Evolutionary conservation across 1,140 invertebrate genomes (phyloP).

Genomic region (Hyphantria cunea): DNA sequence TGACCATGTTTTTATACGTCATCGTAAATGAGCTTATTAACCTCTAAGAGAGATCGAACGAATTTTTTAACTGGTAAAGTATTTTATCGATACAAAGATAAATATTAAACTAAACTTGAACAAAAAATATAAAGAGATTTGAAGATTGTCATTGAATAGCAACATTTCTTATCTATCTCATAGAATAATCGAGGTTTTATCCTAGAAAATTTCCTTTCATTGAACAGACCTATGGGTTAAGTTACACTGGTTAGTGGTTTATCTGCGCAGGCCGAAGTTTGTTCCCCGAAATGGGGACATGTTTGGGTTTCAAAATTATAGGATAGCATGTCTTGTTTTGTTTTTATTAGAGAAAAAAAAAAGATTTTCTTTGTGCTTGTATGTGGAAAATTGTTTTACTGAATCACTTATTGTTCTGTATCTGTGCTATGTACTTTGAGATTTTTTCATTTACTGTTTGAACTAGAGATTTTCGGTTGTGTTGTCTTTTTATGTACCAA

Average conservation of each 20-base stretch:
- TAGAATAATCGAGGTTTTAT: too few relatives aligned
- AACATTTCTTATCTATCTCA: too few relatives aligned
- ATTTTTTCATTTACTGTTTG: background rate
- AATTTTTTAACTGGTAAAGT: too few relatives aligned
- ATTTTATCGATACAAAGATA: too few relatives aligned
- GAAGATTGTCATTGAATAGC: too few relatives aligned
- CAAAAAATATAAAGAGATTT: too few relatives aligned
- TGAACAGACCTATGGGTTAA: background rate
- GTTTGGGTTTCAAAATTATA: conserved; percentile 29
- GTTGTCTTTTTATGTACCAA: background rate
- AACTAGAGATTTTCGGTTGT: background rate
- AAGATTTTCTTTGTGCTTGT: conserved; percentile 8
- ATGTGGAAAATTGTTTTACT: conserved; percentile 14
- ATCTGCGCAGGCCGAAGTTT: conserved; percentile 18
- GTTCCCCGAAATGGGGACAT: conserved; percentile 25
- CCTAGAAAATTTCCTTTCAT: too few relatives aligned
- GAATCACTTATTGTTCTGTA: conserved; percentile 5
- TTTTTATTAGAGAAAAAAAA: conserved; percentile 26
- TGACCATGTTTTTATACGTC: too few relatives aligned
- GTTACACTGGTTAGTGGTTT: conserved; percentile 5
- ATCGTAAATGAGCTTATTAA: too few relatives aligned
- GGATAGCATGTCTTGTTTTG: conserved; percentile 32
- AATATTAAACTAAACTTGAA: too few relatives aligned
- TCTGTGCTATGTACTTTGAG: background rate
- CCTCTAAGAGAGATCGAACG: too few relatives aligned